phyloP scores from a whole-genome alignment of 2,797 vertebrate genomes.

The Arnoldichthys spilopterus region DNA sequence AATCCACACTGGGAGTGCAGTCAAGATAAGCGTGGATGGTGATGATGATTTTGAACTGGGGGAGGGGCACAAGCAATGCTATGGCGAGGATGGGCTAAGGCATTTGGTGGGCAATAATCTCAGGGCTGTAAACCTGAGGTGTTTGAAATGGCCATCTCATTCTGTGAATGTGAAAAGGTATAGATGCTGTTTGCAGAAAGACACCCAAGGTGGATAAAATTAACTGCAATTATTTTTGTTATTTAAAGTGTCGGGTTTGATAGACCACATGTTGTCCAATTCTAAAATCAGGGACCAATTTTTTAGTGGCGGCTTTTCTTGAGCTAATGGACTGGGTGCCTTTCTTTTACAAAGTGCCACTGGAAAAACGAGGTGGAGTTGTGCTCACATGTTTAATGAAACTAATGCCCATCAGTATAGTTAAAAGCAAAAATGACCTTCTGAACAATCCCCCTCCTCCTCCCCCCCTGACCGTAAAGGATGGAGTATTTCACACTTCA shows the following conservation, averaged over 20 bases:
- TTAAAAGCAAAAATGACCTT: neutral
- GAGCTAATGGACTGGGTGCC: neutral
- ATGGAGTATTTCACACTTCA: slow-evolving; percentile 25
- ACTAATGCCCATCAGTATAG: neutral
- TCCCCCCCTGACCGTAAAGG: neutral
- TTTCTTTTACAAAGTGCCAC: slow-evolving; percentile 8
- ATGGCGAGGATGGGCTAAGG: slow-evolving; percentile 15
- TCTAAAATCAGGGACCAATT: slow-evolving; percentile 42
- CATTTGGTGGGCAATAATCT: slow-evolving; percentile 25
- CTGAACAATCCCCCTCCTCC: too few species aligned
- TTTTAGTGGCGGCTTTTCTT: neutral
- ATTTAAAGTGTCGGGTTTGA: neutral
- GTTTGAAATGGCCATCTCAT: slow-evolving; percentile 34
- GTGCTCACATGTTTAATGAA: neutral
- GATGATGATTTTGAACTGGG: neutral
- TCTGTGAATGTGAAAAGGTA: slow-evolving; percentile 51
- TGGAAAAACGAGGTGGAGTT: neutral
- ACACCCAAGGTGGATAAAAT: slow-evolving; percentile 1
- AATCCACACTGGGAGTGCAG: slow-evolving; percentile 89
- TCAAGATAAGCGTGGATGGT: slow-evolving; percentile 79
- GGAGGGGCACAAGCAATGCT: neutral
- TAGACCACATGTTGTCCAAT: neutral
- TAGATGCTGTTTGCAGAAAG: neutral
- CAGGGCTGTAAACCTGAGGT: slow-evolving; percentile 16
- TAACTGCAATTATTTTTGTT: slow-evolving; percentile 5